Evolutionary conservation across 1,140 invertebrate species (phyloP), one percentile per base, ranked within the genome.

Genomic region (Carcinoscorpius rotundicauda): DNA sequence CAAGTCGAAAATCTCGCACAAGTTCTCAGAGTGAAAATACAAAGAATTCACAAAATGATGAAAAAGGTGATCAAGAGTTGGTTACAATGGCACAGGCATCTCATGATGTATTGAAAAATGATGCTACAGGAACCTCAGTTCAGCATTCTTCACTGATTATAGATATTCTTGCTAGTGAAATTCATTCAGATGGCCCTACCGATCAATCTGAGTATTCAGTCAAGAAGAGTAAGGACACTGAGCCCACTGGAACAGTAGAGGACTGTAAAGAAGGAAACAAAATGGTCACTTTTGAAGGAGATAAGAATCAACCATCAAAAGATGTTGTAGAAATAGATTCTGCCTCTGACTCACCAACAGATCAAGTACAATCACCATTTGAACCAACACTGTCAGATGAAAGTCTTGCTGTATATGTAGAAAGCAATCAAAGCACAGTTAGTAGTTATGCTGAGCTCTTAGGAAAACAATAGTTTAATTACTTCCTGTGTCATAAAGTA

Each of bases 371-470:
- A 9, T 65, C 65, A 49, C 64, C 62, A 6, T 69, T 65, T n/a
- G 69, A 68, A 58, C 67, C 69, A 49, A 71, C 63, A 48, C 69
- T 66, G 49, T 71, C 70, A 0, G 66, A 71, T n/a, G 70, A 71
- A 63, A 70, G 68, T 67, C 49, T 71, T 49, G 59, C 62, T 9
- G 68, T 65, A 9, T 68, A 59, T 52, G 57, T 63, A 2, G 66
- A 69, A 57, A 71, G 70, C 58, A 71, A 71, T 61, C 70, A 71
- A 51, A 70, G 64, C 64, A 71, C 70, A 56, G 68, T 71, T n/a
- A 71, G 64, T 56, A 71, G 70, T 52, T 65, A 68, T 55, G 64
- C 70, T 51, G 68, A 71, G 60, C 63, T 71, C 29, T 29, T 29
- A 29, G 29, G 29, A 29, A 2, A 29, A 29, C 29, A 29, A 29